Percentiles rank a stretch among this genome's conserved stretches.
These are phyloP conservation scores for Ciconia boyciana DNA, from an alignment of 2,113 vertebrate species.

Conservation along the genomic window DNA sequence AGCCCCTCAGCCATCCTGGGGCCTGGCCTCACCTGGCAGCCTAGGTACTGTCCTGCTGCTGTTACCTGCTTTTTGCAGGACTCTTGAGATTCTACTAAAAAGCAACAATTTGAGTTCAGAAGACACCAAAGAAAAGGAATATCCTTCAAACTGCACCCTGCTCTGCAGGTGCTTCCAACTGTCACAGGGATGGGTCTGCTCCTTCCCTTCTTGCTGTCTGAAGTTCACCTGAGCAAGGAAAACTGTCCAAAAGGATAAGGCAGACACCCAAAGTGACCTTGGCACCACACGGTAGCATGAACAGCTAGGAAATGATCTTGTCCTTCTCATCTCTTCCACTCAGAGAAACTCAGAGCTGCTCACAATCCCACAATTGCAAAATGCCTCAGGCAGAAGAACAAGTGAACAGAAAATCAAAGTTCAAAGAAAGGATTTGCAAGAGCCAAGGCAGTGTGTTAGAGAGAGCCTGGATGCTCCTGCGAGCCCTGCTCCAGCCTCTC, in stretches of 20 bases:
- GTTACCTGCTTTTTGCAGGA: not conserved
- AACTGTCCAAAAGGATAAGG: not conserved
- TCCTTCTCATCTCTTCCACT: conserved; percentile 9
- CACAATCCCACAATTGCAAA: not conserved
- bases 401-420: conserved; percentile 22
- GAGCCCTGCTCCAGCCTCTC: not conserved
- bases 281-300: not conserved
- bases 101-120: not conserved
- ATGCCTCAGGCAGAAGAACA: not conserved
- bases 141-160: not conserved
- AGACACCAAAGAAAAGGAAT: not conserved
- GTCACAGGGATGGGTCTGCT: not conserved
- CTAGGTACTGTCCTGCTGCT: not conserved
- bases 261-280: not conserved
- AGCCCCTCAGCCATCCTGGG: fast-evolving
- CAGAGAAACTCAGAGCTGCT: not conserved
- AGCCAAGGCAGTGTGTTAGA: not conserved
- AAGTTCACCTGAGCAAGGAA: not conserved
- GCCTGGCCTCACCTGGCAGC: not conserved
- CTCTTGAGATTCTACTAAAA: not conserved
- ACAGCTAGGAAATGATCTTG: not conserved
- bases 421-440: not conserved
- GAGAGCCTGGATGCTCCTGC: not conserved
- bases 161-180: fast-evolving
- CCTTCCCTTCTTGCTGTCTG: not conserved